Evolutionary conservation across 2,888 invertebrate genomes (phyloP).

Genomic region (Lobophora halterata): DNA sequence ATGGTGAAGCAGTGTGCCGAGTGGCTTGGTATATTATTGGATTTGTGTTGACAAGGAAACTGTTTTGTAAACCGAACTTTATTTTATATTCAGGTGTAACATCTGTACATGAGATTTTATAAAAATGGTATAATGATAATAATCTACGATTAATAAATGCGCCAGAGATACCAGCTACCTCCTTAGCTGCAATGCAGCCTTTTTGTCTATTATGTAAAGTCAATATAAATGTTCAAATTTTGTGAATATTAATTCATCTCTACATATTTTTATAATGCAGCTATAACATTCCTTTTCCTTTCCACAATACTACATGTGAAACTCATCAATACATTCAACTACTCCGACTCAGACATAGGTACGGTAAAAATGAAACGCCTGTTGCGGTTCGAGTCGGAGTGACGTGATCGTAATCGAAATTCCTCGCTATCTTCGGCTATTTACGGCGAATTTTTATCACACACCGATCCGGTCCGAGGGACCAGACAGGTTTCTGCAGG

Average conservation of each 20-base stretch:
- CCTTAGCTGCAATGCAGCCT: too few species aligned
- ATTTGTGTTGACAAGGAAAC: constrained; percentile 25
- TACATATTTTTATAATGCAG: too few species aligned
- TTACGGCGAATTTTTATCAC: constrained; percentile 57
- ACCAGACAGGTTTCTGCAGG: constrained; percentile 40
- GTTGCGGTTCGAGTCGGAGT: constrained; percentile 40
- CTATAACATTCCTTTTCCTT: too few species aligned
- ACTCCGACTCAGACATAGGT: not conserved
- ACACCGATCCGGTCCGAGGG: constrained; percentile 38
- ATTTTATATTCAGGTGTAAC: constrained; percentile 17
- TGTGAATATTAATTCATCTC: too few species aligned
- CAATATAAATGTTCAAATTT: too few species aligned
- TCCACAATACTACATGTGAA: too few species aligned
- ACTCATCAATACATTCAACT: too few species aligned
- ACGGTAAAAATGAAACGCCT: constrained; percentile 36
- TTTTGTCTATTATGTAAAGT: too few species aligned
- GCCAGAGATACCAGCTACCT: too few species aligned
- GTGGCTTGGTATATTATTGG: constrained; percentile 15
- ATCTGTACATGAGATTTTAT: too few species aligned
- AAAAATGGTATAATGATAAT: too few species aligned
- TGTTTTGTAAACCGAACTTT: constrained; percentile 20
- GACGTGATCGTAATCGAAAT: constrained; percentile 53
- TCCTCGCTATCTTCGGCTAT: constrained; percentile 48
- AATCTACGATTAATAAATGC: too few species aligned
- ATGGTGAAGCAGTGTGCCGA: constrained; percentile 23